Evolutionary conservation across 2,797 vertebrate species (phyloP).

Genomic region (Sebastes matsubarae): DNA sequence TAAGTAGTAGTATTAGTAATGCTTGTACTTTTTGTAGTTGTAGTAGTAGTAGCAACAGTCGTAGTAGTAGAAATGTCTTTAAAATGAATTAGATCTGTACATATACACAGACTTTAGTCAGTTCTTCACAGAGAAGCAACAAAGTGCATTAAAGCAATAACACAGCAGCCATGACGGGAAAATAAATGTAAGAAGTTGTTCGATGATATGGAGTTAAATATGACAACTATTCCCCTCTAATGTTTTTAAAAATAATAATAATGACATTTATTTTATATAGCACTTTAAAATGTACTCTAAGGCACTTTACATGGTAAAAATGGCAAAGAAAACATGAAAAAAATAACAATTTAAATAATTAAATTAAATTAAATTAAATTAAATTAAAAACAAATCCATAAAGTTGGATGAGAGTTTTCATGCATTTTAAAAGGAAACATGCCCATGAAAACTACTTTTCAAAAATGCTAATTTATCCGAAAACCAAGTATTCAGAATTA

Average conservation of each 20-base stretch:
- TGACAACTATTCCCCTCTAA: background rate
- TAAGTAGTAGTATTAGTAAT: background rate
- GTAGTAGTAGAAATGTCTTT: background rate
- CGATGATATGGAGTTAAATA: background rate
- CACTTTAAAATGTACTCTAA: rapidly evolving
- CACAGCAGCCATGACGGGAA: background rate
- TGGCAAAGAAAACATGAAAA: too few relatives aligned
- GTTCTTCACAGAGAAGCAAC: background rate
- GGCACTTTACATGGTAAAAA: too few relatives aligned
- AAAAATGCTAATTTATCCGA: background rate
- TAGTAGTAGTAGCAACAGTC: background rate
- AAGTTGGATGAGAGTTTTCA: background rate
- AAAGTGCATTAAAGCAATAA: background rate
- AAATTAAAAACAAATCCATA: too few relatives aligned
- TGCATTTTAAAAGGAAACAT: background rate
- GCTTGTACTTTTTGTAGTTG: background rate
- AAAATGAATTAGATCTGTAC: background rate
- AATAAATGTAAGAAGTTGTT: background rate
- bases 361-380: too few relatives aligned
- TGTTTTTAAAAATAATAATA: too few relatives aligned
- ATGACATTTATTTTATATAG: too few relatives aligned
- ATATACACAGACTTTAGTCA: background rate
- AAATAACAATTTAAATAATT: too few relatives aligned
- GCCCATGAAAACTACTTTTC: background rate
- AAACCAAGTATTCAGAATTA: too few relatives aligned